Percentiles rank a stretch among this genome's conserved stretches.
Conservation (phyloP, 2,113 vertebrate genomes). For the Percina caprodes region DNA sequence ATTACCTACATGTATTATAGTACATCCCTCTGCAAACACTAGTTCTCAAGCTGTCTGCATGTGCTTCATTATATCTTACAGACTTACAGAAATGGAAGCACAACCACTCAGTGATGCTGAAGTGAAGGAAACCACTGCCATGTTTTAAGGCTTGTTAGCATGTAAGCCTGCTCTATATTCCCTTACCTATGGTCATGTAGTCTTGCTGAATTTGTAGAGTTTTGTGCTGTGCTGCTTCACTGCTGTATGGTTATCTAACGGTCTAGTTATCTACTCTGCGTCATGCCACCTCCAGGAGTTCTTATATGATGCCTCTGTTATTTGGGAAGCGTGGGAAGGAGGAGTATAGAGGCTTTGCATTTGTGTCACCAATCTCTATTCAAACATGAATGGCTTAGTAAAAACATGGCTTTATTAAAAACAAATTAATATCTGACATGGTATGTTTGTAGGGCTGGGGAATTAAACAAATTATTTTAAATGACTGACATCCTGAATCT, state of each 20-base stretch:
- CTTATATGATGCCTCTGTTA: constrained; percentile 68
- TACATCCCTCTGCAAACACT: constrained; percentile 12
- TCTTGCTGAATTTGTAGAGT: constrained; percentile 23
- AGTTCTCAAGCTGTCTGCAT: constrained; percentile 13
- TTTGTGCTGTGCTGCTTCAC: constrained; percentile 31
- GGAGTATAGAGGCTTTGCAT: constrained; percentile 50
- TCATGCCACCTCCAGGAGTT: constrained; percentile 74
- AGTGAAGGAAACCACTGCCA: constrained; percentile 37
- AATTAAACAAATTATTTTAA: background rate
- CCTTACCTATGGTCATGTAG: background rate
- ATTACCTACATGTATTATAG: too few relatives aligned
- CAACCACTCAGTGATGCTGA: constrained; percentile 19
- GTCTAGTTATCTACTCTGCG: constrained; percentile 62
- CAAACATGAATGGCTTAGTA: constrained; percentile 38
- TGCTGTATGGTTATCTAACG: constrained; percentile 67
- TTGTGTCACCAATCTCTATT: constrained; percentile 33
- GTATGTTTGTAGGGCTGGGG: background rate
- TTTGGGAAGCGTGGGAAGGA: constrained; percentile 54
- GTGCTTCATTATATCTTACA: constrained; percentile 13
- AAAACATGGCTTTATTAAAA: constrained; percentile 8
- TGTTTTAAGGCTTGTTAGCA: constrained; percentile 47
- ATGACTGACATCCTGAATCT: background rate
- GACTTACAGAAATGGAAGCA: constrained; percentile 48
- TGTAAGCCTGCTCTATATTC: constrained; percentile 29
- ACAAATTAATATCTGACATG: background rate